Evolutionary conservation across 1,140 invertebrate genomes (phyloP).

Genomic region (Aphelenchoides fujianensis): DNA sequence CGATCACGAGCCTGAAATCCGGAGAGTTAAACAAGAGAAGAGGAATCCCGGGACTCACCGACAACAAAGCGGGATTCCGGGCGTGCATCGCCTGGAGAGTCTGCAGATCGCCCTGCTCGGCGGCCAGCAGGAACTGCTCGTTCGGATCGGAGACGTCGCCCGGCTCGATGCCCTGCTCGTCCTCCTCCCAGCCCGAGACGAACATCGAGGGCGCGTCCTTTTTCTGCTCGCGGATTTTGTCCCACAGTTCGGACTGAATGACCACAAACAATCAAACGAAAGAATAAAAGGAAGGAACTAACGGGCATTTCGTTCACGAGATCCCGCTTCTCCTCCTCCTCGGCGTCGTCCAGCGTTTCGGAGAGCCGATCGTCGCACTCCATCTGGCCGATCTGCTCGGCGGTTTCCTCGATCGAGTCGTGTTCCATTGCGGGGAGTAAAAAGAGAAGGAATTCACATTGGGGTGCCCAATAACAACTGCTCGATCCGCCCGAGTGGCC

Average conservation of each 20-base stretch:
- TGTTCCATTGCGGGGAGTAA: too few species aligned
- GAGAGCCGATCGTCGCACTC: conserved; percentile 20
- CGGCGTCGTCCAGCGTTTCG: conserved; percentile 15
- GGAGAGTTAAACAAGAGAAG: not conserved
- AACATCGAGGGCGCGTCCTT: conserved; percentile 50
- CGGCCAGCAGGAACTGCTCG: conserved; percentile 59
- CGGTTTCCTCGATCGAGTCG: conserved; percentile 7
- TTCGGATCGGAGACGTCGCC: conserved; percentile 49
- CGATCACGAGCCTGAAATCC: conserved; percentile 69
- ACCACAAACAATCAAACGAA: conserved; percentile 65
- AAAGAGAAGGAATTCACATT: too few species aligned
- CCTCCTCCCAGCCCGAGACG: conserved; percentile 58
- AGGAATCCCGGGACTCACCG: conserved; percentile 37
- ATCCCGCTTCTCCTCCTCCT: conserved; percentile 20
- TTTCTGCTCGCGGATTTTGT: conserved; percentile 42
- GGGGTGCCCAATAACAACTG: too few species aligned
- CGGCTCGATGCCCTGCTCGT: conserved; percentile 40
- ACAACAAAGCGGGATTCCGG: conserved; percentile 39
- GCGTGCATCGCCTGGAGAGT: conserved; percentile 38
- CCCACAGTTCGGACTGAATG: conserved; percentile 39
- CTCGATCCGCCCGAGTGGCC: too few species aligned
- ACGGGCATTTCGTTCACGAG: conserved; percentile 22
- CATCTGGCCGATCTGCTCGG: conserved; percentile 18
- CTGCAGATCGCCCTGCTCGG: conserved; percentile 55
- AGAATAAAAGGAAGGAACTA: not conserved